These are phyloP conservation scores for Boleophthalmus pectinirostris DNA, from an alignment of 2,113 vertebrate species.

Conservation along the genomic window DNA sequence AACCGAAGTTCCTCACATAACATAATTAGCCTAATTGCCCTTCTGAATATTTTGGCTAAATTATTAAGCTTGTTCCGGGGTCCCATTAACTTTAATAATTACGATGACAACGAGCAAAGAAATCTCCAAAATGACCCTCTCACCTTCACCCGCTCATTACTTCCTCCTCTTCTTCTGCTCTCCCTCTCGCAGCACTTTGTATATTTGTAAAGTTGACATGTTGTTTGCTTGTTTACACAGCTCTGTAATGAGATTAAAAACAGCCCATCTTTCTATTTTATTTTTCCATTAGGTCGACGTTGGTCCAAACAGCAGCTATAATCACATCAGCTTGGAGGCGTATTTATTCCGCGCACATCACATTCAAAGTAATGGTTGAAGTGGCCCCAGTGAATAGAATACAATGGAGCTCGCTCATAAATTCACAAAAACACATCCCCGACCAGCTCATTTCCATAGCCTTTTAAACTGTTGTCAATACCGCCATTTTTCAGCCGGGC, in stretches of 20 bases:
- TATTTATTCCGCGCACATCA: background rate
- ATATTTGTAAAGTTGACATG: background rate
- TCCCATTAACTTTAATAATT: background rate
- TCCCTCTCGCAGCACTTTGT: background rate
- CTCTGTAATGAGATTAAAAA: background rate
- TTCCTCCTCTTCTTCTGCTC: background rate
- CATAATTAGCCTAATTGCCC: background rate
- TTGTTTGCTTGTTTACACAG: background rate
- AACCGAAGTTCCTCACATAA: background rate
- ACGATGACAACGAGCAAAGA: background rate
- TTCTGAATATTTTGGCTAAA: background rate
- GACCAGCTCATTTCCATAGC: constrained; percentile 17
- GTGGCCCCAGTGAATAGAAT: background rate
- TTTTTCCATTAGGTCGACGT: constrained; percentile 1
- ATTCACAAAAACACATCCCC: constrained; percentile 1
- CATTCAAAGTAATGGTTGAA: background rate
- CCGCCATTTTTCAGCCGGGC: background rate
- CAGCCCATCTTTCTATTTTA: background rate
- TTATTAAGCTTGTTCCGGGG: background rate
- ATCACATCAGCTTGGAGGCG: background rate
- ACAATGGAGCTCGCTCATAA: background rate
- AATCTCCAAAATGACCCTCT: background rate
- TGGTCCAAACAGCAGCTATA: background rate
- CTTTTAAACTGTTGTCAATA: constrained; percentile 1
- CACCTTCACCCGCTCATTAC: background rate